Percentiles rank a stretch among this genome's conserved stretches.
phyloP scores from a whole-genome alignment of 2,113 vertebrate genomes.

The Acrocephalus kingi region DNA sequence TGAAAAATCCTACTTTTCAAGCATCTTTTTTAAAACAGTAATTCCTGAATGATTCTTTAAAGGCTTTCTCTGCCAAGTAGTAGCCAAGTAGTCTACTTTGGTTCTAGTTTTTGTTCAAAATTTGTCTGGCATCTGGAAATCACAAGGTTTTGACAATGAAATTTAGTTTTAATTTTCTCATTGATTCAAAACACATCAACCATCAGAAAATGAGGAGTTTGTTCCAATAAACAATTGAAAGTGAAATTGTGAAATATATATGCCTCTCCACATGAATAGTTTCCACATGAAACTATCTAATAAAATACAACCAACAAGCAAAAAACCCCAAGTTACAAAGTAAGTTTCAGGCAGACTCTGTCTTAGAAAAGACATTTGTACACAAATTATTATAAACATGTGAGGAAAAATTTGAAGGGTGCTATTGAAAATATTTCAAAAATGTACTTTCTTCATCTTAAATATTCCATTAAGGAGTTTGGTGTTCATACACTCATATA shows the following conservation, averaged over 20 bases:
- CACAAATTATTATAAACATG: background rate
- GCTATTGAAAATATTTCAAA: background rate
- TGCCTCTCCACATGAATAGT: background rate
- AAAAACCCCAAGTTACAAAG: fast-evolving
- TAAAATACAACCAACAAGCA: background rate
- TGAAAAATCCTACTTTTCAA: background rate
- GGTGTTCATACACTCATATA: background rate
- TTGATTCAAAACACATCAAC: background rate
- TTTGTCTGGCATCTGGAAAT: background rate
- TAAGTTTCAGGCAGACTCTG: background rate
- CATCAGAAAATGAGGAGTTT: background rate
- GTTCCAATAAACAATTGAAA: background rate
- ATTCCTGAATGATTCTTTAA: background rate
- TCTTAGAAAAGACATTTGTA: background rate
- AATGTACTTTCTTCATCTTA: background rate
- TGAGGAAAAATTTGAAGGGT: background rate
- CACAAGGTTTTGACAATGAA: background rate
- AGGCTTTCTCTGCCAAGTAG: background rate
- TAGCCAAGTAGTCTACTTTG: background rate
- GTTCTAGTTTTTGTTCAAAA: background rate
- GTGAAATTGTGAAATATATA: background rate
- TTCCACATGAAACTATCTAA: background rate
- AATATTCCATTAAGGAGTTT: background rate
- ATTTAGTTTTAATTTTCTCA: background rate
- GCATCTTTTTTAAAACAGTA: background rate